phyloP scores from a whole-genome alignment of 2,113 vertebrate genomes.

The Taxidea taxus region DNA sequence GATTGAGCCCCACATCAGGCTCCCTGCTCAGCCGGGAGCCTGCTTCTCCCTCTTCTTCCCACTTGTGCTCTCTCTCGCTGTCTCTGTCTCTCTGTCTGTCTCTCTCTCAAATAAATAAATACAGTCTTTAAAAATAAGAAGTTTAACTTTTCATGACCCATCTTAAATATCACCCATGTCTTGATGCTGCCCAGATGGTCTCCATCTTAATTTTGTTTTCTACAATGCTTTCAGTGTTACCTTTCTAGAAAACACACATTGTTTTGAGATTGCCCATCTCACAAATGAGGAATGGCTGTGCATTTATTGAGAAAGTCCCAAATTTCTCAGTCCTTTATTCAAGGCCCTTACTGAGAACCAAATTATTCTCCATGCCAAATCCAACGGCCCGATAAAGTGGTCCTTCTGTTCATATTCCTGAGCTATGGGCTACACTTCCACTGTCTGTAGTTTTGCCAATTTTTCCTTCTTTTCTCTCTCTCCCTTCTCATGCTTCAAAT shows the following conservation, averaged over 20 bases:
- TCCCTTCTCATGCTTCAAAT: background rate
- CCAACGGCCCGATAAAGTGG: background rate
- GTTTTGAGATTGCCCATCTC: background rate
- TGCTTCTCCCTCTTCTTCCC: background rate
- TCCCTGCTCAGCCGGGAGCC: background rate
- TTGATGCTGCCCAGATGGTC: background rate
- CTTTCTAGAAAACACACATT: background rate
- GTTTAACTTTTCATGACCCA: background rate
- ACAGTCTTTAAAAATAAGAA: background rate
- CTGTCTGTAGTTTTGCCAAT: background rate
- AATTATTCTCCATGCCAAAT: conserved; percentile 7
- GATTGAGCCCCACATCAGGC: background rate
- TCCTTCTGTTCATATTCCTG: background rate
- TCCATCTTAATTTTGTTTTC: conserved; percentile 16
- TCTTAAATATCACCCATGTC: background rate
- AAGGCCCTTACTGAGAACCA: background rate
- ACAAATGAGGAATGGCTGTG: background rate
- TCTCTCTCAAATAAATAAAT: background rate
- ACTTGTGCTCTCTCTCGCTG: background rate
- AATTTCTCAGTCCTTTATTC: background rate
- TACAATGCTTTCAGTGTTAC: background rate
- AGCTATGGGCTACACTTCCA: background rate
- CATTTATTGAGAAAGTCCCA: background rate
- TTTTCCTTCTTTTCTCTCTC: background rate
- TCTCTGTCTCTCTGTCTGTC: background rate